Evolutionary conservation across 1,140 invertebrate species (phyloP), one percentile per base, ranked within the genome.

Genomic region (Drosophila rhopaloa): DNA sequence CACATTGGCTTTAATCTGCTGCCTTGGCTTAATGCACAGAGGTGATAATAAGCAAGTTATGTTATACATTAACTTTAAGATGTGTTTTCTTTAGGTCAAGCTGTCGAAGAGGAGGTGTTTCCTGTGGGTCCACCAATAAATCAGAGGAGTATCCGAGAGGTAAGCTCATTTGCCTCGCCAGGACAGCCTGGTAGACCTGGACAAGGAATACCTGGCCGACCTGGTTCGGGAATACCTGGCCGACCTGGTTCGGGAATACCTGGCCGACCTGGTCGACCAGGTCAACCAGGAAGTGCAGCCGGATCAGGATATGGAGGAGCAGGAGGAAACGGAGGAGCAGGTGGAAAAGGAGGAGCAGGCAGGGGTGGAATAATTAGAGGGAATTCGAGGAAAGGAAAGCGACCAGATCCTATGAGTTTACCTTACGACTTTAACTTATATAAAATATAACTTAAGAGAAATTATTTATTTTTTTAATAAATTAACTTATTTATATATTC

Each of bases 1-100:
- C 63, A 19, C 8, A n/a, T 66, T 66, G 14, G 14, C 9, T 1
- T 24, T 66, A 65, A 10, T 48, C 4, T 13, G 14, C 14, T 32
- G 37, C 35, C 27, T 66, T 13, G 10, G 4, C 60, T 50, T 24
- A 14, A 9, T 65, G 6, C 10, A 7, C 10, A 1, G n/a, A 48
- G 63, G 63, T 62, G 0, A 35, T 24, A 14, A 19, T 32, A 32
- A 2, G 9, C 10, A 13, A 16, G 13, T 6, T n/a, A 11, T 14
- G 9, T 13, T 7, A 9, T 5, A 16, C 5, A 5, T 32, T 11
- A 16, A 44, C 0, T 4, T 16, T 4, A 32, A 44, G 1, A 16
- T 16, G 1, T n/a, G 4, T 13, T 4, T 38, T 9, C 35, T 29
- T 29, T 38, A 62, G 62, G 16, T 13, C 10, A 6, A 19, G 29